phyloP scores from a whole-genome alignment of 2,797 vertebrate genomes.

The Lithobates sylvaticus region DNA sequence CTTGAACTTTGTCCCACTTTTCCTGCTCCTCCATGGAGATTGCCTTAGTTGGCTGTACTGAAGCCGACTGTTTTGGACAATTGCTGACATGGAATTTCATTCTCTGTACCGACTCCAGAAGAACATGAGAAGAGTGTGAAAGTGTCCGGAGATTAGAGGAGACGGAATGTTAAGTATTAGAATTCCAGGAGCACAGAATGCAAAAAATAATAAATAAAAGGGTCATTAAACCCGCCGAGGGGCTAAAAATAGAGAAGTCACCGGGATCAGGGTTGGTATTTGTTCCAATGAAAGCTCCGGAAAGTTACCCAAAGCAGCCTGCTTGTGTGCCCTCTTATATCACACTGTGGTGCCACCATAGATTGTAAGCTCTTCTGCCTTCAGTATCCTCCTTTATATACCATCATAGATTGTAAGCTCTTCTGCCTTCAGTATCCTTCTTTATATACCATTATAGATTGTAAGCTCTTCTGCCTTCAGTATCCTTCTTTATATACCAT shows the following conservation, averaged over 20 bases:
- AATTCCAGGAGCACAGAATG: constrained; percentile 21
- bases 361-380: not conserved
- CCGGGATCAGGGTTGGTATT: not conserved
- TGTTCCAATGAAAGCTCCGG: not conserved
- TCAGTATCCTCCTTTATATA: not conserved
- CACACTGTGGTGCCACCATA: no score
- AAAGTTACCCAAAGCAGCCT: no score
- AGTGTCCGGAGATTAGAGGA: not conserved
- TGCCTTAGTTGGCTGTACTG: not conserved
- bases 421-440: not conserved
- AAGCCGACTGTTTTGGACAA: not conserved
- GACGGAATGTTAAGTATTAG: constrained; percentile 41
- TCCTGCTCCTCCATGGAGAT: no score
- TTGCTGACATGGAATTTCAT: not conserved
- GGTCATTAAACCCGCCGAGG: not conserved
- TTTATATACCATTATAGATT: no score
- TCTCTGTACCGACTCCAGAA: not conserved
- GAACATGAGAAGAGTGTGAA: not conserved
- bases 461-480: not conserved
- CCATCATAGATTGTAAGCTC: not conserved
- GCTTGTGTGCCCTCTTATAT: no score
- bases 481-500: not conserved
- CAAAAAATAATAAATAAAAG: not conserved
- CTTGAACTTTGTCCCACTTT: no score
- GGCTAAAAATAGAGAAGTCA: constrained; percentile 24